phyloP scores from a whole-genome alignment of 2,797 vertebrate genomes.

The Anguilla obscura region DNA sequence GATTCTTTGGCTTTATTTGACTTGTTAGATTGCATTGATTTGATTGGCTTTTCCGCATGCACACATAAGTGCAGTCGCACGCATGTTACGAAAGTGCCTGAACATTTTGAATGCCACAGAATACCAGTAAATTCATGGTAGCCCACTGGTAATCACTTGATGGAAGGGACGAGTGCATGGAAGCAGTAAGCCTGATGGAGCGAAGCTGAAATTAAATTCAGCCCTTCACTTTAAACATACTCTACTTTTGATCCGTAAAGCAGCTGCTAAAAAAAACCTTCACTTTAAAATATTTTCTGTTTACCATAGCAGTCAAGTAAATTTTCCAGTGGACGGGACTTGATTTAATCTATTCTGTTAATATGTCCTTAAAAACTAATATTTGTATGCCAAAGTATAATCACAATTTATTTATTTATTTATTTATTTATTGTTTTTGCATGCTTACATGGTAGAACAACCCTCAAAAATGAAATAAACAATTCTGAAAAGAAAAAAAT shows the following conservation, averaged over 20 bases:
- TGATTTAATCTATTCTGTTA: not conserved
- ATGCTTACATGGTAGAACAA: not conserved
- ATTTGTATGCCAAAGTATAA: not conserved
- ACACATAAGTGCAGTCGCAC: not conserved
- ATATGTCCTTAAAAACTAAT: not conserved
- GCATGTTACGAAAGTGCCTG: not conserved
- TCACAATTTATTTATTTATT: not conserved
- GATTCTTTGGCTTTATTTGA: no score
- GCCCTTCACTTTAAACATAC: not conserved
- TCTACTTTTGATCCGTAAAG: not conserved
- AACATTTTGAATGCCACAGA: not conserved
- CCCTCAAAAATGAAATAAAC: not conserved
- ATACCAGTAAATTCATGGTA: not conserved
- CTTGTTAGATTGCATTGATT: no score
- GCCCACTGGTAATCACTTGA: not conserved
- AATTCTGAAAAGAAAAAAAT: not conserved
- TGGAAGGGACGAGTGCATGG: not conserved
- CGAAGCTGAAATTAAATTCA: not conserved
- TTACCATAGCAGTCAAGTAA: not conserved
- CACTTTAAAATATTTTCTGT: not conserved
- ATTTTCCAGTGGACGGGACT: not conserved
- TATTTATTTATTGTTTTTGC: not conserved
- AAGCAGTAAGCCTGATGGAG: not conserved
- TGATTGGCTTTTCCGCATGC: not conserved
- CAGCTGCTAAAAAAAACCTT: not conserved